Conservation (phyloP, 2,797 vertebrate genomes). For the Graptemys geographica region DNA sequence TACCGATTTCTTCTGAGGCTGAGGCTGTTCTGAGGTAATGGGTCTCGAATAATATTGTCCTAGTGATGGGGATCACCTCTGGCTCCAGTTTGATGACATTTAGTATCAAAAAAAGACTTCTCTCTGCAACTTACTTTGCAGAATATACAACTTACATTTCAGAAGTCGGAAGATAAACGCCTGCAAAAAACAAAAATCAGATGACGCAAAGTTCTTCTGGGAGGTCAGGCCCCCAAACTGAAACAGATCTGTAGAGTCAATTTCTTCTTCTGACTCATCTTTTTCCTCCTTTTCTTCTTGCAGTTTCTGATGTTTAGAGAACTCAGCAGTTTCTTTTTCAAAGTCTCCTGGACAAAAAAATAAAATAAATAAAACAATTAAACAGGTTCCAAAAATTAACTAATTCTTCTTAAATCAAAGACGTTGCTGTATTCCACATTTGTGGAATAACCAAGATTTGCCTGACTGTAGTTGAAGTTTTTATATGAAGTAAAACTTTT, state of each 20-base stretch:
- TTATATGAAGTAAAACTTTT: not conserved
- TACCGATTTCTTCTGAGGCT: too few relatives aligned
- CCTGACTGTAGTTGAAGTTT: not conserved
- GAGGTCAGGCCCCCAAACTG: not conserved
- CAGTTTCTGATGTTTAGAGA: not conserved
- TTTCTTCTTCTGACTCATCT: not conserved
- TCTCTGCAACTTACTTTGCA: not conserved
- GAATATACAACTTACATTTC: conserved; percentile 10
- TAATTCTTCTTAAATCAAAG: not conserved
- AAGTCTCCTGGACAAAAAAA: conserved; percentile 46
- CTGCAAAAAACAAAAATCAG: conserved; percentile 41
- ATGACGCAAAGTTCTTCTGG: not conserved
- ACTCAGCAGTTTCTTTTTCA: conserved; percentile 32
- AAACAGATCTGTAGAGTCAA: not conserved
- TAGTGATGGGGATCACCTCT: too few relatives aligned
- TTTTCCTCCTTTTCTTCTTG: not conserved
- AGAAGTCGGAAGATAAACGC: conserved; percentile 51
- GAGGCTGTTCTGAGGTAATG: too few relatives aligned
- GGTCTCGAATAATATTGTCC: too few relatives aligned
- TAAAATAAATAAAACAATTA: not conserved
- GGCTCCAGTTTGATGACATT: too few relatives aligned
- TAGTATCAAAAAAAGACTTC: not conserved
- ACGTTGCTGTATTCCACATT: not conserved
- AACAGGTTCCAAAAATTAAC: not conserved
- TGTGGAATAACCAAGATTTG: not conserved